Conservation (phyloP, 2,888 invertebrate species). For the Sarcophaga rosellei region DNA sequence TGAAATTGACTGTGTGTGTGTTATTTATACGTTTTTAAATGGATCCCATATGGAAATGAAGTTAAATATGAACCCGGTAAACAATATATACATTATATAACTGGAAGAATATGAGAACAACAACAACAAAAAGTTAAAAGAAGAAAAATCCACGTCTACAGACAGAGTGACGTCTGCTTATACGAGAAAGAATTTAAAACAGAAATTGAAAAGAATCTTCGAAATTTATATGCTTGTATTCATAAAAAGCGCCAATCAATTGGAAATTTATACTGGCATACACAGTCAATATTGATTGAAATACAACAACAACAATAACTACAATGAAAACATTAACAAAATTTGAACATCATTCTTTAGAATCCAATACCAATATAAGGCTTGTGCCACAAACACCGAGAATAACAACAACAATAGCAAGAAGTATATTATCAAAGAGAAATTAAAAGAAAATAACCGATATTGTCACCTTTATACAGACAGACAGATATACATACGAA, state of each 20-base stretch:
- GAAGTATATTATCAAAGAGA: not conserved
- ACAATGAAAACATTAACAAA: not conserved
- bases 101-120: not conserved
- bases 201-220: conserved; percentile 35
- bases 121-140: not conserved
- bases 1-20: conserved; percentile 48
- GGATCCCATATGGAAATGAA: conserved; percentile 62
- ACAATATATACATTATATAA: not conserved
- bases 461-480: conserved; percentile 58
- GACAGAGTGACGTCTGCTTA: conserved; percentile 65
- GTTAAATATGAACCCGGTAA: not conserved
- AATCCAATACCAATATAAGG: conserved; percentile 17
- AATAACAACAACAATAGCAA: conserved; percentile 17
- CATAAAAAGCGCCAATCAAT: conserved; percentile 64
- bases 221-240: conserved; percentile 15
- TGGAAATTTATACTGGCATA: conserved; percentile 53
- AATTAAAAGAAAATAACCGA: conserved; percentile 23
- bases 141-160: conserved; percentile 21
- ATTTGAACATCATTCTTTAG: not conserved
- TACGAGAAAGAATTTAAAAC: not conserved
- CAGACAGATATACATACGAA: not conserved
- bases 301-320: not conserved
- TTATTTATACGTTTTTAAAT: conserved; percentile 62
- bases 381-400: conserved; percentile 63
- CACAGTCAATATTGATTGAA: conserved; percentile 40